Percentiles rank a stretch among this genome's conserved stretches.
phyloP scores from a whole-genome alignment of 2,113 vertebrate genomes.

The Pteropus alecto region DNA sequence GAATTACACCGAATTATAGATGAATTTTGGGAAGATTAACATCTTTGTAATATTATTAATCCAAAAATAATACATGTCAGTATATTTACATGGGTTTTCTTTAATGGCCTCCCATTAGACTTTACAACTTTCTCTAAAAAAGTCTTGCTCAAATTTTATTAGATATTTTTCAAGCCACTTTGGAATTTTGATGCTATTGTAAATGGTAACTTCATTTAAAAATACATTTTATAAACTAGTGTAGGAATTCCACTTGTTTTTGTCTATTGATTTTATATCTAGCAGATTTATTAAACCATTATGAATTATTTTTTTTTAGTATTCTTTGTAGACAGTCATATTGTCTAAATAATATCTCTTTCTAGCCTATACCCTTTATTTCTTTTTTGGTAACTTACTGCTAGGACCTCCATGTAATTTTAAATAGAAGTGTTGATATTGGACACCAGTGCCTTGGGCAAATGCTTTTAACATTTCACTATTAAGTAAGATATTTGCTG shows the following conservation, averaged over 20 bases:
- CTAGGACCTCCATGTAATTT: not conserved
- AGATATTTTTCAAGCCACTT: not conserved
- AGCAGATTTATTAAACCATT: not conserved
- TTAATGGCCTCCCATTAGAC: not conserved
- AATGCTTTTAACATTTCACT: conserved; percentile 29
- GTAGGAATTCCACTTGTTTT: not conserved
- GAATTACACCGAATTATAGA: not conserved
- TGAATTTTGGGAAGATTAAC: not conserved
- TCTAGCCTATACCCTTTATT: not conserved
- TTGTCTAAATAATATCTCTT: not conserved
- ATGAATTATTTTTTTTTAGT: not conserved
- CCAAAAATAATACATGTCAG: not conserved
- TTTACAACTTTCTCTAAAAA: not conserved
- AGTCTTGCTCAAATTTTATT: not conserved
- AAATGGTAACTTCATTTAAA: not conserved
- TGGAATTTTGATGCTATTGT: not conserved
- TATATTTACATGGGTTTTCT: not conserved
- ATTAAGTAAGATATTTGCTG: not conserved
- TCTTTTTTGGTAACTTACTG: not conserved
- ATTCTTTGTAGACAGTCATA: not conserved
- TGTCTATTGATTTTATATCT: not conserved
- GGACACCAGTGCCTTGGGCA: not conserved
- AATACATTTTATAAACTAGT: not conserved
- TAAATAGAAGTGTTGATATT: conserved; percentile 10
- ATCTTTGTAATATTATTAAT: not conserved